Evolutionary conservation across 2,797 vertebrate species (phyloP), one percentile per base, ranked within the genome.

Genomic region (Cirrhinus mrigala): DNA sequence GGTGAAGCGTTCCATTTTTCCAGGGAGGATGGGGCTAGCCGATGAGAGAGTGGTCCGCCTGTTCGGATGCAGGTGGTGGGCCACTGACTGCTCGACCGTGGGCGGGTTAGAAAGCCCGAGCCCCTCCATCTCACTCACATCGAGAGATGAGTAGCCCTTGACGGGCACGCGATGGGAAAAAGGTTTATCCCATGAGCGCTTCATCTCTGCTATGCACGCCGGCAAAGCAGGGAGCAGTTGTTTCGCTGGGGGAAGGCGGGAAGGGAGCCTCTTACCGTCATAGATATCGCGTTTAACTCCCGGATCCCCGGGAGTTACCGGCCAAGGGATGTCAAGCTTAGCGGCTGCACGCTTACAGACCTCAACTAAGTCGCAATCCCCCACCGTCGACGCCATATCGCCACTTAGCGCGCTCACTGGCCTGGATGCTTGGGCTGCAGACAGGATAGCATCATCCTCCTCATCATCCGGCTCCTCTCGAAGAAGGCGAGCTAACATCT

Each of bases 141-240:
- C 50, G 11, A 76, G 18, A 12, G 7, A 71, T 2, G 33, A 68
- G 33, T 15, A 73, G 27, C 70, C 70, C 24, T 74, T 56, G 33
- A 37, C 9, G 14, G 68, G 54, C n/a, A 58, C 11, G 12, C 48
- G 2, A 11, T 24, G 14, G 24, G n/a, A 46, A 20, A 81, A 40
- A 1, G 33, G 58, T 54, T 85, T 85, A 14, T 80, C 84, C 56
- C 78, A 85, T 8, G n/a, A 85, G 0, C 0, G 15, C 2, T 80
- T 79, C 6, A 74, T 48, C 7, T 85, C 56, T 9, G 37, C 6
- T 1, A 85, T 24, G 46, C 78, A 81, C 0, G 20, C 46, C 1
- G 69, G 78, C 9, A 80, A 12, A 0, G n/a, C 3, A 1, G 77
- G 44, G 14, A 81, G 37, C 15, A 85, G 24, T 18, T 81, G 78